Evolutionary conservation across 2,888 invertebrate species (phyloP), one percentile per base, ranked within the genome.

Genomic region (Creontiades dilutus): DNA sequence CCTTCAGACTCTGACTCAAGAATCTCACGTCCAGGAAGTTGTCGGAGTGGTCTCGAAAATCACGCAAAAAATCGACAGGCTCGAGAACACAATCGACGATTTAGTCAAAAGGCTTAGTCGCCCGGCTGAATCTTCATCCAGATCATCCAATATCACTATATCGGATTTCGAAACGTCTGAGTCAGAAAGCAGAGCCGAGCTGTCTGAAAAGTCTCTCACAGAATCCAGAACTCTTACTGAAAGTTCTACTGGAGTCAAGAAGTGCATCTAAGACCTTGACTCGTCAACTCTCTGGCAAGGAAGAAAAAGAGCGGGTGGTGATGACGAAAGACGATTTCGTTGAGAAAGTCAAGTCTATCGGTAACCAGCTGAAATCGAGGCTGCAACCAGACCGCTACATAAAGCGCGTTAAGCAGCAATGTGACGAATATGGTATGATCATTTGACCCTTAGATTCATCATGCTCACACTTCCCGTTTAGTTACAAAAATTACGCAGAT

Each of bases 21-120:
- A 89, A n/a, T 55, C 89, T 9, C 76, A 89, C 52, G 78, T 91
- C 11, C 86, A 90, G 19, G 90, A 91, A 86, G 90, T 91, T 14
- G 90, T 89, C 12, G 90, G 90, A 13, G 91, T 89, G 19, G 91
- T 91, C 0, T 68, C 90, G 0, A 89, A 91, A 80, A 91, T 91
- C 48, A 91, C 90, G 23, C 86, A 91, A 28, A 91, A 91, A 89
- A 91, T 91, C 48, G 90, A 91, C 90, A 47, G 86, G 14, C 85
- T 91, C 7, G 91, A 91, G 86, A 87, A 68, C 61, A 91, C 91
- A 23, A 91, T 91, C 11, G 90, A 91, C 80, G 84, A 90, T 52
- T 80, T 91, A 16, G 90, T 90, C 14, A 89, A 90, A 48, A 90
- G 81, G 80, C 57, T 91, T 14, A 86, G 80, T 28, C 84, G 89